These are phyloP conservation scores for Liparis tanakae DNA, from an alignment of 2,797 vertebrate species.

Conservation along the genomic window DNA sequence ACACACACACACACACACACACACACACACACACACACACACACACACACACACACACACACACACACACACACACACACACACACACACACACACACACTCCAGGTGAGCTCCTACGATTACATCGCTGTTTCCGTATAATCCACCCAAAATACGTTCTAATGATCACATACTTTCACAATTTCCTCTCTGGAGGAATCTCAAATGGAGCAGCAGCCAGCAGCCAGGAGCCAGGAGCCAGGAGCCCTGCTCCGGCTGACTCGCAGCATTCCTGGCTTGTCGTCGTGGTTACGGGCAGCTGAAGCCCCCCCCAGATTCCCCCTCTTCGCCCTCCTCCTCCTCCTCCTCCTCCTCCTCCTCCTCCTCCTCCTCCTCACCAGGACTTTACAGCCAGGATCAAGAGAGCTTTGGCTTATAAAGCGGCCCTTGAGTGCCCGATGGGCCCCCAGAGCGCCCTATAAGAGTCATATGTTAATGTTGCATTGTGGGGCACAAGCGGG, in stretches of 20 bases:
- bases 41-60: too few relatives aligned
- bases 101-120: conserved; percentile 24
- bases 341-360: conserved; percentile 45
- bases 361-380: conserved; percentile 13
- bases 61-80: too few relatives aligned
- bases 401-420: conserved; percentile 70
- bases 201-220: conserved; percentile 39
- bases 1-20: too few relatives aligned
- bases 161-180: conserved; percentile 18
- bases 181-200: conserved; percentile 30
- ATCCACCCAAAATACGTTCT: conserved; percentile 17
- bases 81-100: too few relatives aligned
- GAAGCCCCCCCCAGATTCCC: conserved; percentile 31
- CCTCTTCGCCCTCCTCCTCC: conserved; percentile 43
- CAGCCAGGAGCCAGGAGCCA: conserved; percentile 10
- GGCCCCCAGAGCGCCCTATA: conserved; percentile 34
- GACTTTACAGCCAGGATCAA: conserved; percentile 65
- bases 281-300: conserved; percentile 57
- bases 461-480: conserved; percentile 36
- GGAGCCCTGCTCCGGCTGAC: conserved; percentile 50
- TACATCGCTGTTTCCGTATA: conserved; percentile 22
- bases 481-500: conserved; percentile 26
- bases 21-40: too few relatives aligned
- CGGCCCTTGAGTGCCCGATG: conserved; percentile 60
- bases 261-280: conserved; percentile 64